phyloP scores from a whole-genome alignment of 1,140 invertebrate genomes.

The Papilio glaucus region DNA sequence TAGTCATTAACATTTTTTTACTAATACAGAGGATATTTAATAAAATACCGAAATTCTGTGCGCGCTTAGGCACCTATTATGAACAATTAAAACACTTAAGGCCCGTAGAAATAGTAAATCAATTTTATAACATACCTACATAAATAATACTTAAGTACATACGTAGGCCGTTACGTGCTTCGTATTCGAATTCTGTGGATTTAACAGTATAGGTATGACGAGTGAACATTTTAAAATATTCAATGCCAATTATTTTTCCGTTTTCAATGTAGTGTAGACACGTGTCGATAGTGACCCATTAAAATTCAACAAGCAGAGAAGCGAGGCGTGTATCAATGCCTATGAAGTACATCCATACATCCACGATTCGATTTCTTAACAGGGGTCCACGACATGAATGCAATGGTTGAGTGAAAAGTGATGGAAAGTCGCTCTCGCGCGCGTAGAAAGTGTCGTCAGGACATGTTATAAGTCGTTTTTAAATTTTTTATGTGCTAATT shows the following conservation, averaged over 20 bases:
- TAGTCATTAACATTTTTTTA: slow-evolving; percentile 1
- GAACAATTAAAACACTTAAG: neutral
- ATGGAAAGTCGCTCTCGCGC: slow-evolving; percentile 53
- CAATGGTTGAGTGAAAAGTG: slow-evolving; percentile 46
- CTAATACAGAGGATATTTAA: neutral
- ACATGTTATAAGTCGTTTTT: slow-evolving; percentile 8
- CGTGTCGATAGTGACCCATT: slow-evolving; percentile 18
- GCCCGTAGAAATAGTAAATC: neutral
- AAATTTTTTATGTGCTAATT: neutral
- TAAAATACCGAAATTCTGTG: neutral
- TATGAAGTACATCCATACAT: slow-evolving; percentile 14
- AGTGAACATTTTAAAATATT: neutral
- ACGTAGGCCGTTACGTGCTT: too few species aligned
- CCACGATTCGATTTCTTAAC: slow-evolving; percentile 32
- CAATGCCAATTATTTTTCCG: neutral
- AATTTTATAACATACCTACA: neutral
- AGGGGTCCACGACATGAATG: slow-evolving; percentile 37
- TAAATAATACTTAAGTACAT: too few species aligned
- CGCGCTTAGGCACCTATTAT: neutral
- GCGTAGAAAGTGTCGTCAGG: slow-evolving; percentile 53
- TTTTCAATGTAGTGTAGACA: neutral
- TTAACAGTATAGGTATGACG: neutral
- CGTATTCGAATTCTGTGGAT: too few species aligned
- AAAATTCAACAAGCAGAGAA: slow-evolving; percentile 24
- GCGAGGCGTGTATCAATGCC: neutral